Conservation (phyloP, 2,113 vertebrate species). For the Arothron firmamentum region DNA sequence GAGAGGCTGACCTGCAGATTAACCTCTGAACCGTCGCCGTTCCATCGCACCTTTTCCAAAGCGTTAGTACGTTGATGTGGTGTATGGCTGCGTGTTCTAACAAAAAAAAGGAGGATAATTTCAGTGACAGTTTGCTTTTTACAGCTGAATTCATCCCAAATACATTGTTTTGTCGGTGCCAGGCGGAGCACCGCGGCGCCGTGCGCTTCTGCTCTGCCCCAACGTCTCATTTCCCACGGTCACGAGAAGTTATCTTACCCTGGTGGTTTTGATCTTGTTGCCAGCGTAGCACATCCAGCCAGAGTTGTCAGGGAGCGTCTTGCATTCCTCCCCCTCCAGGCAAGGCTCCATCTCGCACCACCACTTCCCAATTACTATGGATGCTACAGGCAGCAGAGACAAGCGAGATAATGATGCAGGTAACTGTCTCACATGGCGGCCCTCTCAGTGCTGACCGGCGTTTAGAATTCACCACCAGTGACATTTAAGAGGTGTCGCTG, state of each 20-base stretch:
- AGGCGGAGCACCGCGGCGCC: background rate
- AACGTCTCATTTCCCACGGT: slow-evolving; percentile 33
- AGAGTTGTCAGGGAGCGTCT: slow-evolving; percentile 82
- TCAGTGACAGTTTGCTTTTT: slow-evolving; percentile 5
- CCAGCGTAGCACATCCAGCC: slow-evolving; percentile 84
- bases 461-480: too few species aligned
- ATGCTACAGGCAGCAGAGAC: slow-evolving; percentile 69
- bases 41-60: slow-evolving; percentile 17
- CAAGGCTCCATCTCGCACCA: slow-evolving; percentile 87
- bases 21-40: slow-evolving; percentile 36
- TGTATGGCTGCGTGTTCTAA: slow-evolving; percentile 76
- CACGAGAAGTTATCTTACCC: slow-evolving; percentile 70
- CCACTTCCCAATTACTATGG: slow-evolving; percentile 83
- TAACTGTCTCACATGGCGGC: slow-evolving; percentile 11
- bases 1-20: slow-evolving; percentile 59
- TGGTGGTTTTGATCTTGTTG: slow-evolving; percentile 83
- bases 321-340: slow-evolving; percentile 82
- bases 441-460: too few species aligned
- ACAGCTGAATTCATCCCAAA: slow-evolving; percentile 19
- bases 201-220: slow-evolving; percentile 15
- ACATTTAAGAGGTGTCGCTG: too few species aligned
- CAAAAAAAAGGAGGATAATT: slow-evolving; percentile 19
- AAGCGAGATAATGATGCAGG: slow-evolving; percentile 39
- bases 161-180: slow-evolving; percentile 25
- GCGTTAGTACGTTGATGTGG: slow-evolving; percentile 70